Evolutionary conservation across 64 coral and sea anemone species (phyloP), one percentile per base, ranked within the genome.

Genomic region (Porites australiensis): DNA sequence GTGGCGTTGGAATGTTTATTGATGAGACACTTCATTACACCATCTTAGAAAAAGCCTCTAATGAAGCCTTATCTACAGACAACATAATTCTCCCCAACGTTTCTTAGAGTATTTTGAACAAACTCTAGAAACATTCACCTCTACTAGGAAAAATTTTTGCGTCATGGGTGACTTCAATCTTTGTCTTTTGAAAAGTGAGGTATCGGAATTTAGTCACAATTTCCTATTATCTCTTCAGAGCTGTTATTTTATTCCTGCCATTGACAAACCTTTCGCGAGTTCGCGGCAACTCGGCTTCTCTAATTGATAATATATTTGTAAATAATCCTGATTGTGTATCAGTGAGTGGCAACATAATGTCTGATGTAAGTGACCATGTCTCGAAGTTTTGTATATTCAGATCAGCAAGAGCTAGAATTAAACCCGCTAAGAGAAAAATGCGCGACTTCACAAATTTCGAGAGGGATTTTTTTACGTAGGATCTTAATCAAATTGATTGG

Each of bases 221-320:
- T 87, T 87, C 27, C 9, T 87, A 57, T 64, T 64, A 47, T 51
- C 47, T 18, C 66, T 87, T 27, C 83, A 87, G 19, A 87, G 83
- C 64, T 85, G 27, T 50, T 85, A 69, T 58, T 20, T 85, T 3
- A 65, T 85, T 59, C 82, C 82, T 22, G 72, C 83, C 16, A 87
- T 87, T 70, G 83, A 87, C 65, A 87, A 87, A 87, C 87, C 87
- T n/a, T 53, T 75, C 72, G 5, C 21, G 87, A 60, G 87, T 89
- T 44, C 22, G 74, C 21, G 71, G 74, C 4, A 70, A 87, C 70
- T 88, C 86, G 7, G 49, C 50, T 47, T 73, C 86, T 74, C 21
- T 71, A 71, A 43, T 21, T 71, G 67, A 59, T 77, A 89, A 89
- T 65, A 77, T 89, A 6, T 89, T 77, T 89, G 50, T 77, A 13